phyloP scores from a whole-genome alignment of 2,888 invertebrate genomes.

The Choreutis nemorana region DNA sequence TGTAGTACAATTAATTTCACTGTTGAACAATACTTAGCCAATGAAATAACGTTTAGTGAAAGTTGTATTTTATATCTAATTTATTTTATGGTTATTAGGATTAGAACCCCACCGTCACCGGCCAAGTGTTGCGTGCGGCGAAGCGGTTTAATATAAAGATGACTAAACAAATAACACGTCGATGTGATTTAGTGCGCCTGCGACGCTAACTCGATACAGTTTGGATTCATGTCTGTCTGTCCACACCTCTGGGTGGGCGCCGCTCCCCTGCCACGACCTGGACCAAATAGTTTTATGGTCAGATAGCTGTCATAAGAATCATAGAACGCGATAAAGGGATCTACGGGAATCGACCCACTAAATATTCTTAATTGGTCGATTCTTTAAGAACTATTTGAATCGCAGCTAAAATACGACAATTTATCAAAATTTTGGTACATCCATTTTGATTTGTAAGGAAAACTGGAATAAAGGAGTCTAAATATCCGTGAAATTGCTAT shows the following conservation, averaged over 20 bases:
- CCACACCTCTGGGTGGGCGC: slow-evolving; percentile 50
- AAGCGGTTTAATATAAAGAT: slow-evolving; percentile 23
- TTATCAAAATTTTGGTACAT: slow-evolving; percentile 1
- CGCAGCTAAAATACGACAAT: no score
- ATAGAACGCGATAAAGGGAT: slow-evolving; percentile 16
- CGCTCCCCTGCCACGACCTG: slow-evolving; percentile 26
- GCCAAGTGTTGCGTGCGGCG: slow-evolving; percentile 11
- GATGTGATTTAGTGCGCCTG: slow-evolving; percentile 29
- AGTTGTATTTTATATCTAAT: no score
- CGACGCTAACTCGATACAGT: slow-evolving; percentile 18
- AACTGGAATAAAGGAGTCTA: no score
- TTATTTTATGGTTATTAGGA: no score
- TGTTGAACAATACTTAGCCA: no score
- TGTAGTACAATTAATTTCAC: no score
- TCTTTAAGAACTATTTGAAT: no score
- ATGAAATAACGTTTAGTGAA: no score
- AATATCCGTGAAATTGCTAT: not conserved
- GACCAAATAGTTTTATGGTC: slow-evolving; percentile 26
- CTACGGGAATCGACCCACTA: not conserved
- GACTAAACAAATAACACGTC: slow-evolving; percentile 43
- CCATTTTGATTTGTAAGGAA: no score
- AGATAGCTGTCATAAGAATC: slow-evolving; percentile 24
- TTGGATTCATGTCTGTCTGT: slow-evolving; percentile 22
- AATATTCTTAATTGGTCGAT: no score
- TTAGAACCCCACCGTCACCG: not conserved